Evolutionary conservation across 2,888 invertebrate species (phyloP), one percentile per base, ranked within the genome.

Genomic region (Acanthosepion esculentum): DNA sequence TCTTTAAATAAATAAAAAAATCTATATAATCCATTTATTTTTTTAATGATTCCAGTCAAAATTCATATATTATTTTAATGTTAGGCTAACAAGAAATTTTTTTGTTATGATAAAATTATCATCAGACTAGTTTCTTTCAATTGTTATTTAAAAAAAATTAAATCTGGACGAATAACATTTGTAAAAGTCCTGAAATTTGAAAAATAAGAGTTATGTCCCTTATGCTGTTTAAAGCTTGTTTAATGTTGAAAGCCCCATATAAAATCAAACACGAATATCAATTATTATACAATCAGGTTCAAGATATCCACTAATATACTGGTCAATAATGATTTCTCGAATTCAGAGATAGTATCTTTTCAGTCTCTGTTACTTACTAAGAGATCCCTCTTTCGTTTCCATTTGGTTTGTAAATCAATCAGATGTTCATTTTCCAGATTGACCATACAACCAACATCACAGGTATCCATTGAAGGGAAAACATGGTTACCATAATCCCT

Each of bases 401-500:
- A 95, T 92, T 96, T 95, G 53, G 95, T 95, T 94, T 96, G 95
- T 93, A 96, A 94, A 94, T 96, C 94, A 53, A 94, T 48, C 12
- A 96, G 94, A 50, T 94, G 78, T 91, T 95, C 95, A 48, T 95
- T 95, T 26, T 96, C 96, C 12, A 97, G 92, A 64, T 97, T 96
- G 48, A 96, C 96, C 95, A 96, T 96, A 94, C 96, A 96, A 48
- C 95, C 95, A 23, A 95, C 95, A 94, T 97, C 96, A 41, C 92
- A 92, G 12, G 95, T 96, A 48, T 97, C 97, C 48, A 95, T 95
- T 18, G 94, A 94, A 1, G 97, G 97, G n/a, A 95, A 95, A 29
- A 96, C 95, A 95, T 97, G 97, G 94, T 96, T 97, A 64, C 97
- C 96, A 96, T 96, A 97, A 95, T 97, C 97, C 91, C 97, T 96